Conservation (phyloP, 2,797 vertebrate species). For the Selene dorsalis region DNA sequence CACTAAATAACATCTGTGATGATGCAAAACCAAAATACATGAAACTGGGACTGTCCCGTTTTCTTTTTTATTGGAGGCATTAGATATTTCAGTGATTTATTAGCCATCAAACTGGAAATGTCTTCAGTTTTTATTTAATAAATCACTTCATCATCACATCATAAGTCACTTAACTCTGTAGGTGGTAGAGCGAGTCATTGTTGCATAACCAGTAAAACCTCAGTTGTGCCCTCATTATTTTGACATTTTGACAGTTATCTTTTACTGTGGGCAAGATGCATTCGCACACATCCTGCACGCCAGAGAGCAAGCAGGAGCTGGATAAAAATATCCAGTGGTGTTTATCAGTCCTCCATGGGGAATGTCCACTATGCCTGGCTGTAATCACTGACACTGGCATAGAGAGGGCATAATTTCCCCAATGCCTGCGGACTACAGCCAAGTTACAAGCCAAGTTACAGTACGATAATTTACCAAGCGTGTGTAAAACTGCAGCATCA, state of each 20-base stretch:
- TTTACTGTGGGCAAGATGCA: conserved; percentile 42
- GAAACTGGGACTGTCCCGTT: too few species aligned
- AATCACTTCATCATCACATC: too few species aligned
- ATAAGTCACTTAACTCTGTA: conserved; percentile 6
- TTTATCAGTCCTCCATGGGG: conserved; percentile 73
- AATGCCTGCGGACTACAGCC: conserved; percentile 13
- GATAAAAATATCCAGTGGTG: conserved; percentile 75
- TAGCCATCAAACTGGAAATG: too few species aligned
- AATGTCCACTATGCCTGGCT: conserved; percentile 80
- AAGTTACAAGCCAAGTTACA: conserved; percentile 31
- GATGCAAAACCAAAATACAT: too few species aligned
- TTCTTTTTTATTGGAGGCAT: too few species aligned
- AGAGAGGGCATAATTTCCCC: conserved; percentile 40
- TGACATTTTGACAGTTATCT: conserved; percentile 29
- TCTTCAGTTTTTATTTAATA: too few species aligned
- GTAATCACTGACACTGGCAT: conserved; percentile 66
- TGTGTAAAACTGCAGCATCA: conserved; percentile 50
- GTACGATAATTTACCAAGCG: conserved; percentile 24
- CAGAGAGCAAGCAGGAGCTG: conserved; percentile 21
- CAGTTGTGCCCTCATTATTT: conserved; percentile 13
- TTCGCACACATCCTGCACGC: conserved; percentile 28
- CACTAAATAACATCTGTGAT: too few species aligned
- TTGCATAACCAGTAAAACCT: conserved; percentile 37
- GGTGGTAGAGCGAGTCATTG: conserved; percentile 3
- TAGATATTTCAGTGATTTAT: too few species aligned